Conservation (phyloP, 1,140 invertebrate species). For the Brevipalpus yothersi region DNA sequence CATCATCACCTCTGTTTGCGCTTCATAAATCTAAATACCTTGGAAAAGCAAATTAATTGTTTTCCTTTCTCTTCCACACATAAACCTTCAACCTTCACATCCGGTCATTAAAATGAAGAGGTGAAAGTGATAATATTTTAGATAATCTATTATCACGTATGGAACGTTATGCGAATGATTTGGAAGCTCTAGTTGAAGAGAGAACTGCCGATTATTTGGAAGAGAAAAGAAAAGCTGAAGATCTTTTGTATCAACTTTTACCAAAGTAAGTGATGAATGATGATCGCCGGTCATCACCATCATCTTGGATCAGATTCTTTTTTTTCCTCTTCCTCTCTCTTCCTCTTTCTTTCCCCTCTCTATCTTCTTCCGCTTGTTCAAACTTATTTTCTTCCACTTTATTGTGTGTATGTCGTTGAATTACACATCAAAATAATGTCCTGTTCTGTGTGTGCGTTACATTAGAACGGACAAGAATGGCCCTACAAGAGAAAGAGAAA, state of each 20-base stretch:
- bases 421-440: too few relatives aligned
- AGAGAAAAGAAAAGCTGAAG: conserved; percentile 80
- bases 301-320: not conserved
- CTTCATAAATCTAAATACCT: not conserved
- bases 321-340: not conserved
- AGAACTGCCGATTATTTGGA: conserved; percentile 60
- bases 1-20: not conserved
- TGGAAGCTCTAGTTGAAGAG: conserved; percentile 72
- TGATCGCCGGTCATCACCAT: not conserved
- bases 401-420: too few relatives aligned
- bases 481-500: too few relatives aligned
- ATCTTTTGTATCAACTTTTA: conserved; percentile 71
- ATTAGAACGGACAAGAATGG: too few relatives aligned
- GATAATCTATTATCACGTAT: conserved; percentile 87
- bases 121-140: conserved; percentile 41
- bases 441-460: too few relatives aligned
- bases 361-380: not conserved
- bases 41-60: not conserved
- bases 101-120: conserved; percentile 2
- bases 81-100: not conserved
- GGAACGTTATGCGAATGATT: conserved; percentile 79
- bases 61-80: not conserved
- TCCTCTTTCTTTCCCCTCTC: not conserved
- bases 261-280: conserved; percentile 36
- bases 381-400: not conserved